phyloP scores from a whole-genome alignment of 2,888 invertebrate species.

The Drosophila barbarae region DNA sequence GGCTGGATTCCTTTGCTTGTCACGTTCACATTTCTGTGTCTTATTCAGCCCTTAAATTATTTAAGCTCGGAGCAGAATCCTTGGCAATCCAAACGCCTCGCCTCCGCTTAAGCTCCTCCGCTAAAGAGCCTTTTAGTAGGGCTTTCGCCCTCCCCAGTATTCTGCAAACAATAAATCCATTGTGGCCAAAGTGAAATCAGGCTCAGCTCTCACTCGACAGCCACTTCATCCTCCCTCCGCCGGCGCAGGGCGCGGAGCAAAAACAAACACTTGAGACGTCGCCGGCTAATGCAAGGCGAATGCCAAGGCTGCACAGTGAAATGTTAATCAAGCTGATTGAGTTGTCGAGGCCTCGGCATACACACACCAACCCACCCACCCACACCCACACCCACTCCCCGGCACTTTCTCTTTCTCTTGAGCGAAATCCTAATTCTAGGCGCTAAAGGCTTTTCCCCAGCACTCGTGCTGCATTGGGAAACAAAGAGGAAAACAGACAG shows the following conservation, averaged over 20 bases:
- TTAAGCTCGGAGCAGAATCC: constrained; percentile 36
- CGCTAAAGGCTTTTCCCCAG: constrained; percentile 61
- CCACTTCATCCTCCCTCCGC: constrained; percentile 61
- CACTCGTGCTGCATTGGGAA: constrained; percentile 31
- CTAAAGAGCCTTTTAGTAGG: constrained; percentile 47
- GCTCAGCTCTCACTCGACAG: constrained; percentile 67
- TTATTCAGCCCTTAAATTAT: constrained; percentile 31
- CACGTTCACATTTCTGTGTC: constrained; percentile 31
- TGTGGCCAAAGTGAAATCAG: constrained; percentile 74
- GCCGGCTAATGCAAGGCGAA: constrained; percentile 68
- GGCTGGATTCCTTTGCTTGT: constrained; percentile 21
- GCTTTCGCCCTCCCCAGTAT: constrained; percentile 19
- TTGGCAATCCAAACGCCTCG: constrained; percentile 20
- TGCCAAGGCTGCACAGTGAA: constrained; percentile 63
- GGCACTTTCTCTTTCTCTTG: constrained; percentile 40
- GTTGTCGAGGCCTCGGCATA: constrained; percentile 59
- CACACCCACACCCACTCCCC: not conserved
- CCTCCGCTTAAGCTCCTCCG: constrained; percentile 22
- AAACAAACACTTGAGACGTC: constrained; percentile 67
- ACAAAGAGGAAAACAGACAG: constrained; percentile 42
- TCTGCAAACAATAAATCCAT: constrained; percentile 72
- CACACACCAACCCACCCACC: constrained; percentile 7
- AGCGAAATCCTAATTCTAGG: constrained; percentile 69
- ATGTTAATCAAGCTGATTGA: constrained; percentile 75
- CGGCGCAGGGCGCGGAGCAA: constrained; percentile 26